Conservation (phyloP, 2,113 vertebrate species). For the Melanotaenia duboulayi region DNA sequence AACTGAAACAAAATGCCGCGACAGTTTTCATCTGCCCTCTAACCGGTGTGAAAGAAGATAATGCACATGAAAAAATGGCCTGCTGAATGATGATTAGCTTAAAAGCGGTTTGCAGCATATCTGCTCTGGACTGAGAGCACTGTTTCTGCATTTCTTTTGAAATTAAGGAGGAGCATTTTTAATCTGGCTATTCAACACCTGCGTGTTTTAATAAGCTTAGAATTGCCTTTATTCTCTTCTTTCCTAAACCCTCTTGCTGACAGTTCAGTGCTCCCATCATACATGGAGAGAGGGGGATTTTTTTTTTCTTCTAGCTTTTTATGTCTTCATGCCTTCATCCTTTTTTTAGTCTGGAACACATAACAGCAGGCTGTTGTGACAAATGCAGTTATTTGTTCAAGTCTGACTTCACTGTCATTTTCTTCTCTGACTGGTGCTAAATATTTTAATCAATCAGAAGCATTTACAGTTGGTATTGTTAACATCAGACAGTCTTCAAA, state of each 20-base stretch:
- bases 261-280: conserved; percentile 46
- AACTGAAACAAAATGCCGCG: conserved; percentile 40
- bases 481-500: neutral
- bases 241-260: conserved; percentile 53
- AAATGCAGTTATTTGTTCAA: conserved; percentile 30
- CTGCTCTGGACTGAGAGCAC: conserved; percentile 54
- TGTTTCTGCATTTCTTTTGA: conserved; percentile 59
- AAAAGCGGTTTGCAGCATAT: conserved; percentile 59
- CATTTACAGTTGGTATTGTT: neutral
- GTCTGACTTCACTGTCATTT: conserved; percentile 6
- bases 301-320: conserved; percentile 22
- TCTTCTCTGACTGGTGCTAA: conserved; percentile 28
- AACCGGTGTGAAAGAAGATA: conserved; percentile 55
- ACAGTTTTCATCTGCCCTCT: conserved; percentile 41
- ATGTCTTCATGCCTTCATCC: conserved; percentile 22
- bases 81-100: conserved; percentile 67
- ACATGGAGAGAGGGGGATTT: neutral
- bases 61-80: conserved; percentile 59
- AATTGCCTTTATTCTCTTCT: conserved; percentile 57
- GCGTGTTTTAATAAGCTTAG: conserved; percentile 73
- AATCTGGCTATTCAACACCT: conserved; percentile 76
- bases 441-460: neutral
- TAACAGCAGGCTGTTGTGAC: conserved; percentile 17
- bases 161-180: conserved; percentile 67
- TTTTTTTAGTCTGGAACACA: conserved; percentile 7